These are phyloP conservation scores for Drosophila nigrodunni DNA, from an alignment of 1,140 invertebrate species.

Conservation along the genomic window DNA sequence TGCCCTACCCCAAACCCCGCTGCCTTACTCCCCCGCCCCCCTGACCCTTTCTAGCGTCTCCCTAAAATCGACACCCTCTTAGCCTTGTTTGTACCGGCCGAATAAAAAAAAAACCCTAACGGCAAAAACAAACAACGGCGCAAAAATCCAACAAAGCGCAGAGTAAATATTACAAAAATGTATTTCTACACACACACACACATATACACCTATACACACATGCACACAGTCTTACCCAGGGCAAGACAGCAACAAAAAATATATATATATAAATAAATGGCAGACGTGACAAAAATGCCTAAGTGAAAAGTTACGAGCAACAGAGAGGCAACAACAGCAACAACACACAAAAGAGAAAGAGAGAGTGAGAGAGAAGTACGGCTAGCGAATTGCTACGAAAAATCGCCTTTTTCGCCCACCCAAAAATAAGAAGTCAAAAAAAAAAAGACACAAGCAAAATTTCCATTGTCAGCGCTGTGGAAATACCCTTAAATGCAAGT, in stretches of 20 bases:
- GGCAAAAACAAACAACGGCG: constrained; percentile 56
- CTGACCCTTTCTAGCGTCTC: not conserved
- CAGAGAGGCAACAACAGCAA: constrained; percentile 8
- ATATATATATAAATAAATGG: constrained; percentile 57
- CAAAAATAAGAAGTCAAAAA: constrained; percentile 17
- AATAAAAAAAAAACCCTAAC: constrained; percentile 29
- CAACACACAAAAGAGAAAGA: not conserved
- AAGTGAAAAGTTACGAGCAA: constrained; percentile 81
- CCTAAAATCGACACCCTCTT: not conserved
- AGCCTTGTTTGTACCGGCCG: constrained; percentile 2
- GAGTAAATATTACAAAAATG: constrained; percentile 83
- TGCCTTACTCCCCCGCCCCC: too few relatives aligned
- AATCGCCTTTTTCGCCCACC: constrained; percentile 35
- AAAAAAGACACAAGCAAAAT: not conserved
- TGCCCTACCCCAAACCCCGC: not conserved
- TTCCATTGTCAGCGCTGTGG: not conserved
- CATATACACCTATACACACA: constrained; percentile 16
- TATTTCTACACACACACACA: constrained; percentile 59
- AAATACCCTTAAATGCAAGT: constrained; percentile 18
- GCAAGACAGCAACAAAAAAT: constrained; percentile 10
- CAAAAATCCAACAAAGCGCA: constrained; percentile 64
- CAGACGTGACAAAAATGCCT: constrained; percentile 83
- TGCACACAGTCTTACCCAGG: not conserved
- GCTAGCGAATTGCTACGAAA: constrained; percentile 24
- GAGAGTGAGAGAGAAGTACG: not conserved